These are phyloP conservation scores for Entelurus aequoreus DNA, from an alignment of 2,113 vertebrate species.

Conservation along the genomic window DNA sequence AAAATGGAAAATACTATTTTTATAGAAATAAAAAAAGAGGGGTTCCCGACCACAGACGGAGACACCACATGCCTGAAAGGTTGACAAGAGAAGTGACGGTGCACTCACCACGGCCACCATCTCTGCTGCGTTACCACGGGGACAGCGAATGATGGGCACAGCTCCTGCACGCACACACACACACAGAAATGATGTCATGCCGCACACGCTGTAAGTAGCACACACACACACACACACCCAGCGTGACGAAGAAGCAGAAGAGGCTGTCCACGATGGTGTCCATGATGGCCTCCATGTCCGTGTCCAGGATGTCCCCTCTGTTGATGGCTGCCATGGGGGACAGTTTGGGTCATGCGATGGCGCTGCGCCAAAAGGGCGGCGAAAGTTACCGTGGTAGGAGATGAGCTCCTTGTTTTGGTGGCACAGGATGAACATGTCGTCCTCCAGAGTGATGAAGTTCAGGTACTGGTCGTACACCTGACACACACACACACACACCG, in stretches of 20 bases:
- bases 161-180: conserved; percentile 74
- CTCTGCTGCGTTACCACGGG: conserved; percentile 95
- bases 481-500: conserved; percentile 1
- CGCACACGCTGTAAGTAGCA: not conserved
- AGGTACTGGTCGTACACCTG: conserved; percentile 98
- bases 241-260: conserved; percentile 98
- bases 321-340: conserved; percentile 78
- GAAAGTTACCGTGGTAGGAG: conserved; percentile 83
- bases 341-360: too few species aligned
- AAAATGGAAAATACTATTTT: too few species aligned
- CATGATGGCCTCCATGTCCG: conserved; percentile 97
- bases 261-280: conserved; percentile 97
- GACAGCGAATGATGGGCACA: conserved; percentile 95
- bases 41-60: too few species aligned
- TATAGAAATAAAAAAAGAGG: not conserved
- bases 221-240: conserved; percentile 70
- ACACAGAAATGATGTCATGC: not conserved
- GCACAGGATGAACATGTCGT: conserved; percentile 96
- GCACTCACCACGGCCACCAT: conserved; percentile 95
- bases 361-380: too few species aligned
- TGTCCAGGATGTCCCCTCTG: conserved; percentile 90
- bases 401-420: conserved; percentile 96
- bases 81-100: not conserved
- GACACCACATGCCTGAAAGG: too few species aligned
- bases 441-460: conserved; percentile 98